phyloP scores from a whole-genome alignment of 2,888 invertebrate genomes.

The Eremobia ochroleuca region DNA sequence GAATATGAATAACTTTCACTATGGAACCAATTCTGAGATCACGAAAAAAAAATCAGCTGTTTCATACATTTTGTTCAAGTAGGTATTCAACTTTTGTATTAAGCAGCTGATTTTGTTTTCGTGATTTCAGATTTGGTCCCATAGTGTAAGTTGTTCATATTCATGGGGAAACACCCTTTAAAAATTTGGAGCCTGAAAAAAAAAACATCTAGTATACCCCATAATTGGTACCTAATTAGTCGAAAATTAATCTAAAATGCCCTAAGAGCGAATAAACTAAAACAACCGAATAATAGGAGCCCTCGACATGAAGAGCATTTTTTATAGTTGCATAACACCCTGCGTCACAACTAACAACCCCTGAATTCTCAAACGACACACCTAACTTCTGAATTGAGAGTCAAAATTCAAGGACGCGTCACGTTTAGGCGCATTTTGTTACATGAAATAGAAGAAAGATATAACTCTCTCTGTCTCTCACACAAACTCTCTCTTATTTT shows the following conservation, averaged over 20 bases:
- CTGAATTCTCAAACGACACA: neutral
- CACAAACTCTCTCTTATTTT: neutral
- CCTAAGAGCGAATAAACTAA: neutral
- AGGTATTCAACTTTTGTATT: too few species aligned
- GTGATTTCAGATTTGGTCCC: too few species aligned
- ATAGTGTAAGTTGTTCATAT: too few species aligned
- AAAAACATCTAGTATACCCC: too few species aligned
- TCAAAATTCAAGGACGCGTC: neutral
- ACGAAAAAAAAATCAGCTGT: too few species aligned
- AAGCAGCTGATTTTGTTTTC: too few species aligned
- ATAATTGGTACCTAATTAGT: neutral
- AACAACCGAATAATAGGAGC: neutral
- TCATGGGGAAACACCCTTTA: too few species aligned
- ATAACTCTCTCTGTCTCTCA: neutral
- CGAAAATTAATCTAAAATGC: constrained; percentile 6
- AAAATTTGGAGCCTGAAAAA: too few species aligned
- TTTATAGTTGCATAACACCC: too few species aligned
- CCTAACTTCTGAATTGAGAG: neutral
- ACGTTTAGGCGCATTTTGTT: neutral
- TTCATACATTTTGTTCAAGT: too few species aligned
- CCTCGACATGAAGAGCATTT: neutral
- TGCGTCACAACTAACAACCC: neutral
- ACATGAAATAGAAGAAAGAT: neutral
- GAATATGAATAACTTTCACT: too few species aligned
- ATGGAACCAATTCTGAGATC: too few species aligned